Base-by-base conservation (phyloP, 2,888 invertebrate species). In the Pterostichus madidus region DNA sequence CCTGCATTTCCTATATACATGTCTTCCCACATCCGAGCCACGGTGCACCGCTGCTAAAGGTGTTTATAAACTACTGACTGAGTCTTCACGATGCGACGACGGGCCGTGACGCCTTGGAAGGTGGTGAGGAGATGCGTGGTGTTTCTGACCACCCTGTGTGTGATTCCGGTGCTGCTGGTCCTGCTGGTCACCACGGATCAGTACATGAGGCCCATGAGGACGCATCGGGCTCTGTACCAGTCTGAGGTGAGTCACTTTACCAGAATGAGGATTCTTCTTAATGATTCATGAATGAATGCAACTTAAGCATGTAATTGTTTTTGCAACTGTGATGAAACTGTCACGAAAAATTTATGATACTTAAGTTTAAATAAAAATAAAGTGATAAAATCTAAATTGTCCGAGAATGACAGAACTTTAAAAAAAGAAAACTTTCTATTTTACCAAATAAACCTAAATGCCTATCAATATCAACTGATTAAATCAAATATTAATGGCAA, bases 131-230 rank as follows among this genome's bases (percentile, higher is more conserved):
- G 93, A 86, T 93, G 93, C 85, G 91, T 93, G 78, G 91, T 93
- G 0, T 93, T 93, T 87, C 91, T 93, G 83, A 92, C 92, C 13
- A 92, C 93, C 0, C 92, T 93, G 0, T 93, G 93, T 80, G 91
- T 93, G 84, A 90, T 93, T 24, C 91, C 93, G 7, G 92, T 93
- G 0, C 90, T 93, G 87, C 90, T 93, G 83, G 93, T 93, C 10
- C 89, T 93, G 68, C 89, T 93, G 84, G 92, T 93, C 89, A 92
- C 93, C 13, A 93, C 92, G 3, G 93, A 93, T 85, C 92, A 92
- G 86, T 93, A 93, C 87, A 92, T 93, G 90, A 91, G 92, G 88
- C 91, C 93, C n/a, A 90, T 91, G 7, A 91, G 91, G 86, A 91
- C 89, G 86, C 90, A 91, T 53, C 91, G 91, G 85, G 90, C 91